Percentiles rank a stretch among this genome's conserved stretches.
phyloP scores from a whole-genome alignment of 2,888 invertebrate species.

The Mantis religiosa region DNA sequence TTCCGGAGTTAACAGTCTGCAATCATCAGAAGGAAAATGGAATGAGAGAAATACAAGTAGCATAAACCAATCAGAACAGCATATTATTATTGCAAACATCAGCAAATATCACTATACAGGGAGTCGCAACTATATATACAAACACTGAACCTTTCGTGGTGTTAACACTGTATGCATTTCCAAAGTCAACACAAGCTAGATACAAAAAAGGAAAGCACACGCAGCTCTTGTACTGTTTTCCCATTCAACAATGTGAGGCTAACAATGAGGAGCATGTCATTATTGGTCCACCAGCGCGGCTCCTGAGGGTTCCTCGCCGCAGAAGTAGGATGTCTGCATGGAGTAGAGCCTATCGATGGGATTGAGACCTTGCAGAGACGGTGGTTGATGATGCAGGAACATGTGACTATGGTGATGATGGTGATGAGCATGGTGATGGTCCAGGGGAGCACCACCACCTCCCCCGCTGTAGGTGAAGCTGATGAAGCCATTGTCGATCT shows the following conservation, averaged over 20 bases:
- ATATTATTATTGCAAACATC: neutral
- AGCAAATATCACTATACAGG: neutral
- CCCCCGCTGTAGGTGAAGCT: slow-evolving; percentile 35
- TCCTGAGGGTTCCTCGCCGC: slow-evolving; percentile 47
- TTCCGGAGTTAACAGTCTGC: too few species aligned
- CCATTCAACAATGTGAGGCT: neutral
- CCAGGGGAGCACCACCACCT: neutral
- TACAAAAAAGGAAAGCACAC: neutral
- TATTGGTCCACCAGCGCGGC: slow-evolving; percentile 25
- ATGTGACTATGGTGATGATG: slow-evolving; percentile 37
- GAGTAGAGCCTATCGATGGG: slow-evolving; percentile 61
- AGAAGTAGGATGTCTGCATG: slow-evolving; percentile 62
- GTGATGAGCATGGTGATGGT: slow-evolving; percentile 36
- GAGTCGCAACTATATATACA: neutral
- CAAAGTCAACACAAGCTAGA: neutral
- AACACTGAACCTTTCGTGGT: neutral
- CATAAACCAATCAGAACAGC: neutral
- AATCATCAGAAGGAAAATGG: neutral
- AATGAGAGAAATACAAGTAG: neutral
- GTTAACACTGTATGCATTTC: neutral
- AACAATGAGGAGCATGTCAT: neutral
- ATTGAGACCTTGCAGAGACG: slow-evolving; percentile 25
- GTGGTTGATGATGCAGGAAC: slow-evolving; percentile 19
- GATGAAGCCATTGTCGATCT: slow-evolving; percentile 40
- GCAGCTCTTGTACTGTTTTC: neutral